Evolutionary conservation across 1,140 invertebrate species (phyloP).

Genomic region (Hormaphis cornu): DNA sequence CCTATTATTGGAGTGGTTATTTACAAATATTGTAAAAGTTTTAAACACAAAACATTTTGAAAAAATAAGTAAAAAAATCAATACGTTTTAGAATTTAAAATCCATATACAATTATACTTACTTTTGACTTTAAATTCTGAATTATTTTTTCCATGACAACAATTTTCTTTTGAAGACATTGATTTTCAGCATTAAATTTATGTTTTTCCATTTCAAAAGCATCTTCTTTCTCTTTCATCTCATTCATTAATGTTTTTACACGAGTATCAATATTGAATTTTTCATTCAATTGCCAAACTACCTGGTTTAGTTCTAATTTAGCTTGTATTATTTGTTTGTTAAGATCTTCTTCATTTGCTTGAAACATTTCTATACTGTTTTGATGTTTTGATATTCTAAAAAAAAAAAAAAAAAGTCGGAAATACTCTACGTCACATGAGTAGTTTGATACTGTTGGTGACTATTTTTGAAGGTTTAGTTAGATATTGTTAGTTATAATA

Average conservation of each 20-base stretch:
- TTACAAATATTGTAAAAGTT: no score
- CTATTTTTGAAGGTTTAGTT: no score
- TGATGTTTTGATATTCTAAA: conserved; percentile 15
- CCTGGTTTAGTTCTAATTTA: conserved; percentile 15
- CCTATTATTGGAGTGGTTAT: no score
- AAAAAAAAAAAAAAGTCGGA: no score
- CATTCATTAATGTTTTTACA: conserved; percentile 1
- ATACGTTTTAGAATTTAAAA: no score
- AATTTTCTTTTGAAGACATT: conserved; percentile 18
- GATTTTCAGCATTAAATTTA: conserved; percentile 2
- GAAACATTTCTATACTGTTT: not conserved
- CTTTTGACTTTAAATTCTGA: conserved; percentile 8
- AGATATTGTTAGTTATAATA: no score
- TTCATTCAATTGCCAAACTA: conserved; percentile 5
- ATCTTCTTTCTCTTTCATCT: conserved; percentile 23
- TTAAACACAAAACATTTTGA: no score
- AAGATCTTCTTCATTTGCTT: conserved; percentile 7
- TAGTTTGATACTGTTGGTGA: no score
- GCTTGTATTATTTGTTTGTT: not conserved
- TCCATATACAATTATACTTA: no score
- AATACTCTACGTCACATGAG: no score
- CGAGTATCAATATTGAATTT: conserved; percentile 23
- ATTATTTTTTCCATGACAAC: not conserved
- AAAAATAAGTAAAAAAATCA: no score
- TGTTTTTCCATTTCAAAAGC: conserved; percentile 8